Evolutionary conservation across 2,888 invertebrate genomes (phyloP).

Genomic region (Aporophyla nigra): DNA sequence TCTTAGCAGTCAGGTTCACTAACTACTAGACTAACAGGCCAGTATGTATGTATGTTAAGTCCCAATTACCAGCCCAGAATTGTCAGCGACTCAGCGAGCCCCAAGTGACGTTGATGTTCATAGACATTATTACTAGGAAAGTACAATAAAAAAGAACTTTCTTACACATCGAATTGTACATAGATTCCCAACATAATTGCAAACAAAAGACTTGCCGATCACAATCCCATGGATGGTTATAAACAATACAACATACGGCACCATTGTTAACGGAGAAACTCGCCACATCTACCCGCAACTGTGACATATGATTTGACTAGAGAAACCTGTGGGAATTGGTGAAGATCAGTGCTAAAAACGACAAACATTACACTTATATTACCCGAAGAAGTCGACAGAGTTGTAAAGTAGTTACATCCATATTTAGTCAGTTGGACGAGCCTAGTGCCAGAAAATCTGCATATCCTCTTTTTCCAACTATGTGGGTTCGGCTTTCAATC

Average conservation of each 20-base stretch:
- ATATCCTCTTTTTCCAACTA: too few relatives aligned
- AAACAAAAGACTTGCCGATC: constrained; percentile 35
- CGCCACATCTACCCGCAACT: constrained; percentile 19
- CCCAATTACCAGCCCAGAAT: neutral
- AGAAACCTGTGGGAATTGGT: constrained; percentile 64
- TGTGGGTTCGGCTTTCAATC: neutral
- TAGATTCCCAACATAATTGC: constrained; percentile 30
- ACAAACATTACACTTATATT: neutral
- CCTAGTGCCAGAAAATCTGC: neutral
- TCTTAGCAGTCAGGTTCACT: too few relatives aligned
- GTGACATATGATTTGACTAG: constrained; percentile 46
- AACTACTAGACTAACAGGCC: too few relatives aligned
- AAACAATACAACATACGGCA: constrained; percentile 44
- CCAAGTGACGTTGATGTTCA: neutral
- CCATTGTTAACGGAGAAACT: constrained; percentile 58
- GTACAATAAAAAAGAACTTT: constrained; percentile 5
- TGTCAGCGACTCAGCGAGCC: neutral
- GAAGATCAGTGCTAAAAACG: constrained; percentile 32
- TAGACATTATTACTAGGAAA: neutral
- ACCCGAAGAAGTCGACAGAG: neutral
- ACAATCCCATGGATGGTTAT: constrained; percentile 48
- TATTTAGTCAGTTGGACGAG: neutral
- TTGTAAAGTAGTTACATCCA: neutral
- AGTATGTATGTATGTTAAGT: too few relatives aligned
- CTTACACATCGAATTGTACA: neutral